These are phyloP conservation scores for Hedychridium roseum DNA, from an alignment of 2,888 invertebrate genomes.

Conservation along the genomic window DNA sequence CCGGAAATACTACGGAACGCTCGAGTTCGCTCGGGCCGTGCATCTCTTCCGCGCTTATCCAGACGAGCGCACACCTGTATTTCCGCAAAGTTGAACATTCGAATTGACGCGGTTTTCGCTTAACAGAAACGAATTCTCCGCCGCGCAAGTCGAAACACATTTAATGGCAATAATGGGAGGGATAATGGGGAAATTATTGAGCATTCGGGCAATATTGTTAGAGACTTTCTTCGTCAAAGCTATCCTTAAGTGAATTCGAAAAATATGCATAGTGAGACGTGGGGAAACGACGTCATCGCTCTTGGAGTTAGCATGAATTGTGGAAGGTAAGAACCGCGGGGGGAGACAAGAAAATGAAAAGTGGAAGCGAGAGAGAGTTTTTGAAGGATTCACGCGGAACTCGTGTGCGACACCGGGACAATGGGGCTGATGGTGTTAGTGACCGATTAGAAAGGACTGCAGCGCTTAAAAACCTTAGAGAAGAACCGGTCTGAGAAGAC, in stretches of 20 bases:
- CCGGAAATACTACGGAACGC: constrained; percentile 7
- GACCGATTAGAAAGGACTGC: neutral
- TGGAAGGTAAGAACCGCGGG: neutral
- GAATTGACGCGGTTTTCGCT: too few species aligned
- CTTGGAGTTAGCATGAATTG: neutral
- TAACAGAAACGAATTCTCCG: too few species aligned
- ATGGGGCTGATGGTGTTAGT: neutral
- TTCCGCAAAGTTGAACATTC: constrained; percentile 13
- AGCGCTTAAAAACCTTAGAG: neutral
- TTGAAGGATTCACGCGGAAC: neutral
- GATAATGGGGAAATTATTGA: too few species aligned
- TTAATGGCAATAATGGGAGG: too few species aligned
- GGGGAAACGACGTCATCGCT: too few species aligned
- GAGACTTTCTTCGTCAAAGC: too few species aligned
- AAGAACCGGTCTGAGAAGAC: neutral
- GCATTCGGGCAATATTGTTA: too few species aligned
- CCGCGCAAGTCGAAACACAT: too few species aligned
- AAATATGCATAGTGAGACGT: too few species aligned
- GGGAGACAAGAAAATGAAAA: neutral
- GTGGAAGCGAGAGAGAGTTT: too few species aligned
- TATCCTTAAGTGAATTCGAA: too few species aligned
- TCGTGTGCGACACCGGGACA: neutral
- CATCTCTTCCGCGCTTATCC: constrained; percentile 17
- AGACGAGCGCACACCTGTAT: constrained; percentile 19
- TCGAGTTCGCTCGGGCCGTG: constrained; percentile 16